phyloP scores from a whole-genome alignment of 2,888 invertebrate species.

The Volucella inanis region DNA sequence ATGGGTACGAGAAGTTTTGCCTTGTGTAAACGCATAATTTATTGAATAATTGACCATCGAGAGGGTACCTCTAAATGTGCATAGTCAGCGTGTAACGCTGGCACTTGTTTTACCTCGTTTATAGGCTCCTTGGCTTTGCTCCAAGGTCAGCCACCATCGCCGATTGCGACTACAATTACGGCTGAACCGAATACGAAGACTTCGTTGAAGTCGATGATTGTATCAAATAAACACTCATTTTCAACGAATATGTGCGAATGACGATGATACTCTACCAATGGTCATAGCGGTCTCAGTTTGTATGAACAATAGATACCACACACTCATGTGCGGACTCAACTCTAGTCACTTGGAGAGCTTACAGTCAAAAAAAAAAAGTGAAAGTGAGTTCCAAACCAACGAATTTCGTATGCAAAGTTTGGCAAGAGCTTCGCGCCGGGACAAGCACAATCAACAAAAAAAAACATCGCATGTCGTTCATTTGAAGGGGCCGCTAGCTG shows the following conservation, averaged over 20 bases:
- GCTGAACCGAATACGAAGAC: no score
- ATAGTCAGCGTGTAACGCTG: conserved; percentile 43
- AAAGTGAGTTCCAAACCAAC: conserved; percentile 61
- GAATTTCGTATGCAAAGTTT: conserved; percentile 48
- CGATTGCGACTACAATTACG: no score
- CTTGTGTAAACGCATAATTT: conserved; percentile 65
- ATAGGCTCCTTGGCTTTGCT: conserved; percentile 73
- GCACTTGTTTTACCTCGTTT: conserved; percentile 66
- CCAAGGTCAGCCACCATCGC: conserved; percentile 54
- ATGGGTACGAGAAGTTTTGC: conserved; percentile 5
- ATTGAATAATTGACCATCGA: conserved; percentile 59
- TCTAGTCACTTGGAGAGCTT: conserved; percentile 37
- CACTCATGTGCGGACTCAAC: neutral
- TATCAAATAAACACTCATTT: conserved; percentile 67
- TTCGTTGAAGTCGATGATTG: conserved; percentile 38
- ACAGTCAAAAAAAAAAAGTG: conserved; percentile 64
- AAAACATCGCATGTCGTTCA: neutral
- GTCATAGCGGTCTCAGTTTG: conserved; percentile 10
- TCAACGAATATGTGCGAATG: conserved; percentile 48
- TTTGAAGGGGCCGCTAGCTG: neutral
- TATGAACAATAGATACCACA: conserved; percentile 23
- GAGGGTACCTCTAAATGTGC: conserved; percentile 52
- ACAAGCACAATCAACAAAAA: neutral
- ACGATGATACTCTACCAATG: conserved; percentile 42
- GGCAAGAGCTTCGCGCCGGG: conserved; percentile 49